A percentile compares a stretch with the other conserved stretches of the same genome.
These are phyloP conservation scores for Pituophis catenifer DNA, from an alignment of 2,113 vertebrate genomes.

Conservation along the genomic window DNA sequence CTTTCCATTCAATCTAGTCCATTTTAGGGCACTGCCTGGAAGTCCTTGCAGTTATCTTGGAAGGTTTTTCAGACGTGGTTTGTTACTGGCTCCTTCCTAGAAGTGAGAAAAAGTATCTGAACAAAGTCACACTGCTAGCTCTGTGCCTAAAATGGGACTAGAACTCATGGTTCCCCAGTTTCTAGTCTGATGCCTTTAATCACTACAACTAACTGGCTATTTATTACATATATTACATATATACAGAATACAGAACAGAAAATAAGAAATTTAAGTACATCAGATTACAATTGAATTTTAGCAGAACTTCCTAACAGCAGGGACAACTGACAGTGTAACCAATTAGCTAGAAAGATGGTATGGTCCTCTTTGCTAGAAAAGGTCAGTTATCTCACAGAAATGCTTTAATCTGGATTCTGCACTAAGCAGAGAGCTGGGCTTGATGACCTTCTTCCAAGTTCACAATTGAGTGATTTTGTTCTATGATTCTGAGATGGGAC, in stretches of 20 bases:
- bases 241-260: not conserved
- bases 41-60: not conserved
- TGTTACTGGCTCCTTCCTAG: not conserved
- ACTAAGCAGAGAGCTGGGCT: not conserved
- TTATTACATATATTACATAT: not conserved
- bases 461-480: not conserved
- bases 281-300: not conserved
- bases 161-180: not conserved
- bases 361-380: not conserved
- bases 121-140: not conserved
- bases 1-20: not conserved
- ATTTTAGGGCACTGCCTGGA: not conserved
- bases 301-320: not conserved
- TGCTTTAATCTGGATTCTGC: not conserved
- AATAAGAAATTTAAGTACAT: not conserved
- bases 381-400: not conserved
- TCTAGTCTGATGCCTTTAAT: not conserved
- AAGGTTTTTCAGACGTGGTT: not conserved
- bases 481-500: not conserved
- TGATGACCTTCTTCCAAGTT: not conserved
- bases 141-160: not conserved
- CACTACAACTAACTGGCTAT: not conserved
- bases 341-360: not conserved
- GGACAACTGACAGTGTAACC: not conserved
- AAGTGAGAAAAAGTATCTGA: not conserved